Evolutionary conservation across 2,797 vertebrate genomes (phyloP).

Genomic region (Anguilla obscura): DNA sequence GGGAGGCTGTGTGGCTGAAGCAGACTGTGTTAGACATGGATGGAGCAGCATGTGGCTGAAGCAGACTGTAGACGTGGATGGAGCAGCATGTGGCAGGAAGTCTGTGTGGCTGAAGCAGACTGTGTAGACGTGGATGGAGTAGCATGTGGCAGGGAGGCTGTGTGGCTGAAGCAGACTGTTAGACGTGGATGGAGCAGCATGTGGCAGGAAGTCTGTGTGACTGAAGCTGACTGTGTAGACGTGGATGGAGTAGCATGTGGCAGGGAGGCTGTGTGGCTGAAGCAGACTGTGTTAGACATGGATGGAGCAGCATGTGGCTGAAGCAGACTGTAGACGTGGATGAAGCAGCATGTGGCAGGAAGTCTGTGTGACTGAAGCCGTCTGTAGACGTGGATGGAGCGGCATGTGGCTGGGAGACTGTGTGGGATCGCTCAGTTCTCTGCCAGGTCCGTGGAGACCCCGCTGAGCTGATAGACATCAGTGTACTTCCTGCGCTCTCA

Average conservation of each 20-base stretch:
- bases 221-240: too few relatives aligned
- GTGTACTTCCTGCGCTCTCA: neutral
- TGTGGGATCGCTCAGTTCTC: neutral
- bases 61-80: neutral
- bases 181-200: too few relatives aligned
- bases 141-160: too few relatives aligned
- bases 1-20: neutral
- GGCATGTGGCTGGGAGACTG: neutral
- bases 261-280: neutral
- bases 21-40: neutral
- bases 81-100: too few relatives aligned
- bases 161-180: too few relatives aligned
- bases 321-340: neutral
- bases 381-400: neutral
- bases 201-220: too few relatives aligned
- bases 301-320: neutral
- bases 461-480: slow-evolving; percentile 9
- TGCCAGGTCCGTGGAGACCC: neutral
- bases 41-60: neutral
- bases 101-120: too few relatives aligned
- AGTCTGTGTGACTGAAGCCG: neutral
- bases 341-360: neutral
- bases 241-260: too few relatives aligned
- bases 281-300: neutral
- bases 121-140: too few relatives aligned